Conservation (phyloP, 1,140 invertebrate genomes). For the Carposina sasakii region DNA sequence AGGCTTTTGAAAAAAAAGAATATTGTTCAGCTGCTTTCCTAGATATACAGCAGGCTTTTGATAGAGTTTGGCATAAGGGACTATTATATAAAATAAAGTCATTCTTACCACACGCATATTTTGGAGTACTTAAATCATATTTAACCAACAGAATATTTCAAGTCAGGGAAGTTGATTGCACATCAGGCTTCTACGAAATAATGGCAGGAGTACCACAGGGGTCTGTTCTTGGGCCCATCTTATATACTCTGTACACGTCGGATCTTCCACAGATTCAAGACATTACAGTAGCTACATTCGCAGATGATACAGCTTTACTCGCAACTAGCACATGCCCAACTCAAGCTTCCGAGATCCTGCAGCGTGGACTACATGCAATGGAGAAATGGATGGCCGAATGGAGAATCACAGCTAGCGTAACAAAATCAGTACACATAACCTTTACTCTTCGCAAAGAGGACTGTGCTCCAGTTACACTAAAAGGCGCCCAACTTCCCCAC, state of each 20-base stretch:
- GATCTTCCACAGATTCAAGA: slow-evolving; percentile 1
- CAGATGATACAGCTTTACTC: too few relatives aligned
- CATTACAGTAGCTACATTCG: slow-evolving; percentile 1
- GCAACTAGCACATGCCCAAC: too few relatives aligned
- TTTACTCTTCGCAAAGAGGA: too few relatives aligned
- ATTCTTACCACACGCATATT: not conserved
- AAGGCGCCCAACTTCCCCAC: too few relatives aligned
- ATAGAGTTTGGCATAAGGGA: slow-evolving; percentile 9
- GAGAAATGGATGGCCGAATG: too few relatives aligned
- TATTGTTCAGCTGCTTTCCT: slow-evolving; percentile 1
- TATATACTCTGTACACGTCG: slow-evolving; percentile 4
- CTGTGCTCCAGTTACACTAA: too few relatives aligned
- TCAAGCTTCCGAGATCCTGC: too few relatives aligned
- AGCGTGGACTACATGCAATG: too few relatives aligned
- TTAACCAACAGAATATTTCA: not conserved
- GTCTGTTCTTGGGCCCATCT: not conserved
- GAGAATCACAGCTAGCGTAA: too few relatives aligned
- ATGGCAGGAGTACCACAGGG: not conserved
- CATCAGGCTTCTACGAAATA: slow-evolving; percentile 1
- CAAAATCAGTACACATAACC: too few relatives aligned
- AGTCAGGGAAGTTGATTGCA: not conserved
- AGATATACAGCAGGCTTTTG: not conserved
- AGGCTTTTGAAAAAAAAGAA: not conserved
- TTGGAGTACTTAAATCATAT: not conserved
- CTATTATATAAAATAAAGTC: slow-evolving; percentile 4